These are phyloP conservation scores for Myiothlypis coronata DNA, from an alignment of 2,797 vertebrate genomes.

Conservation along the genomic window DNA sequence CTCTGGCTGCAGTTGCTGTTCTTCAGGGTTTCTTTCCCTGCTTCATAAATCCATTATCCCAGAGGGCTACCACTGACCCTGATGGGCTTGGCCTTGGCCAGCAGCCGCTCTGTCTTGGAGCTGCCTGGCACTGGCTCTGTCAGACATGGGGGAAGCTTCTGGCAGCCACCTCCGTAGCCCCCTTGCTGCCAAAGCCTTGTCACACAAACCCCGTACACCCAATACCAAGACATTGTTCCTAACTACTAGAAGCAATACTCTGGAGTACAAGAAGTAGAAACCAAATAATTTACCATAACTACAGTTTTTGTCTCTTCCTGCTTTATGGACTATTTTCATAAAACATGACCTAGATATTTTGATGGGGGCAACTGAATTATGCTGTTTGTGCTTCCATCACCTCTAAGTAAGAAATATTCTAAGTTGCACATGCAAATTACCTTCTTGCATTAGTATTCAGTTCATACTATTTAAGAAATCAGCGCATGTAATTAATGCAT, in stretches of 20 bases:
- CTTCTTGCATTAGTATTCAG: background rate
- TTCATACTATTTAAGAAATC: background rate
- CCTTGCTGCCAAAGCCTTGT: background rate
- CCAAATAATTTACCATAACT: background rate
- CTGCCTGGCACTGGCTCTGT: background rate
- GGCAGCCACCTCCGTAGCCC: background rate
- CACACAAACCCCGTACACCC: background rate
- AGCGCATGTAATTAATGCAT: background rate
- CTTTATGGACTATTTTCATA: background rate
- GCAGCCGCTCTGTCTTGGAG: background rate
- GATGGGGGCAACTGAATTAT: background rate
- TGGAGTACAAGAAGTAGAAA: background rate
- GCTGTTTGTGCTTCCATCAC: background rate
- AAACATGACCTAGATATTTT: background rate
- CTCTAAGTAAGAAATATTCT: background rate
- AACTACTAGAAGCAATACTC: background rate
- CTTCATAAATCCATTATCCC: background rate
- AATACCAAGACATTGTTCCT: background rate
- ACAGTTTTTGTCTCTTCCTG: background rate
- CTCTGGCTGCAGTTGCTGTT: background rate
- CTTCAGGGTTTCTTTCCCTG: background rate
- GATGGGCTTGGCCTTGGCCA: background rate
- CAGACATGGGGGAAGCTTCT: background rate
- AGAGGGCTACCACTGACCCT: background rate
- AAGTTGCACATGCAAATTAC: background rate